Percentiles rank a stretch among this genome's conserved stretches.
Evolutionary conservation across 1,140 invertebrate species (phyloP).

Genomic region (Varroa destructor): DNA sequence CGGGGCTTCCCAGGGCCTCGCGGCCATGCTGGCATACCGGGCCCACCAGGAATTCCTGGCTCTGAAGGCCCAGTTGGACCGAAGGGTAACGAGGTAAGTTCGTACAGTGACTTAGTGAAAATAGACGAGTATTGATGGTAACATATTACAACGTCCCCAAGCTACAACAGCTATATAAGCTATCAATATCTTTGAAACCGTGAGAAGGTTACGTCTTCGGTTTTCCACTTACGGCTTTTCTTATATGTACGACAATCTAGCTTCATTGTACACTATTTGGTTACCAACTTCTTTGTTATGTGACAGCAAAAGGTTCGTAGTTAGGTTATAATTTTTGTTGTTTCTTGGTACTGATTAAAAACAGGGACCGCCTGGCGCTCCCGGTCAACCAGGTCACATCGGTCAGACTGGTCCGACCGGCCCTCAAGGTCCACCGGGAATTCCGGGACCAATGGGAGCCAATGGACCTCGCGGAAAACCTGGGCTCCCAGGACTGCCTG

Average conservation of each 20-base stretch:
- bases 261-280: no score
- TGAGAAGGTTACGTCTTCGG: no score
- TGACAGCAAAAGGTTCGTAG: no score
- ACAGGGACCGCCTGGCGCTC: constrained; percentile 51
- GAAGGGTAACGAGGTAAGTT: constrained; percentile 51
- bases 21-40: constrained; percentile 60
- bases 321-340: no score
- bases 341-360: no score
- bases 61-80: constrained; percentile 55
- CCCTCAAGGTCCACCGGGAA: constrained; percentile 52
- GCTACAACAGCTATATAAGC: background rate
- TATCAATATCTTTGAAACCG: background rate
- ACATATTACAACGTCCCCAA: no score
- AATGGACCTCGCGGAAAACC: constrained; percentile 58
- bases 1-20: constrained; percentile 62
- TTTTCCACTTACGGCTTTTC: background rate
- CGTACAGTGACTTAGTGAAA: background rate
- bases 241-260: background rate
- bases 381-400: constrained; percentile 49
- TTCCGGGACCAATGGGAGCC: constrained; percentile 53
- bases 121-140: no score
- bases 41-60: constrained; percentile 59
- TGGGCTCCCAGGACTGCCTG: constrained; percentile 55
- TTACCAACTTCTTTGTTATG: no score
- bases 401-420: constrained; percentile 50